Evolutionary conservation across 1,140 invertebrate genomes (phyloP).

Genomic region (Harpegnathos saltator): DNA sequence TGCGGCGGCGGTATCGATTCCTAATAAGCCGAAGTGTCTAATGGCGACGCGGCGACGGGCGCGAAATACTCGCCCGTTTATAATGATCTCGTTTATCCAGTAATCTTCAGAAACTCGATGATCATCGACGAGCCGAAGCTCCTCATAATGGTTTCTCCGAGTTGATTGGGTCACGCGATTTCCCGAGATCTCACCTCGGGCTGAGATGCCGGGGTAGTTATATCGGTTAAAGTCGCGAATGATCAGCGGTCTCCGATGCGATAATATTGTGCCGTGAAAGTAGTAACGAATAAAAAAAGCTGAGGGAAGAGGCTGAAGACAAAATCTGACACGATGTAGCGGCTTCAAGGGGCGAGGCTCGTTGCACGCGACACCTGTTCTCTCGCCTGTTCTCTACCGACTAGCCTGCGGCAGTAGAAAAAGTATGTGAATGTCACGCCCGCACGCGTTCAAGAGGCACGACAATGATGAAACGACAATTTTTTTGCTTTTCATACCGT

Average conservation of each 20-base stretch:
- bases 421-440: constrained; percentile 7
- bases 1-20: constrained; percentile 35
- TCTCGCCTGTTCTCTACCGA: constrained; percentile 4
- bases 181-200: not conserved
- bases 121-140: not conserved
- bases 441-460: not conserved
- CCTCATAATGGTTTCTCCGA: not conserved
- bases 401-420: constrained; percentile 30
- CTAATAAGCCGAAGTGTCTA: constrained; percentile 45
- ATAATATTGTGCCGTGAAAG: not conserved
- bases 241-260: not conserved
- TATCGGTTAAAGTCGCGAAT: not conserved
- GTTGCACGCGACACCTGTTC: constrained; percentile 49
- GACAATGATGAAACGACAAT: not conserved
- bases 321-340: too few relatives aligned
- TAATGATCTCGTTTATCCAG: not conserved
- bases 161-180: not conserved
- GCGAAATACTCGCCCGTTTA: not conserved
- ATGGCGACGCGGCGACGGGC: not conserved
- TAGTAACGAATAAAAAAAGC: not conserved
- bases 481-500: too few relatives aligned
- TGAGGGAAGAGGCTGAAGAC: too few relatives aligned
- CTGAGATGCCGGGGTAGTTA: not conserved
- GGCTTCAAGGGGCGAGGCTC: not conserved
- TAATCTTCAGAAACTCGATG: not conserved